Percentiles rank a stretch among this genome's conserved stretches.
phyloP scores from a whole-genome alignment of 2,888 invertebrate genomes.

The Cosmorhoe ocellata region DNA sequence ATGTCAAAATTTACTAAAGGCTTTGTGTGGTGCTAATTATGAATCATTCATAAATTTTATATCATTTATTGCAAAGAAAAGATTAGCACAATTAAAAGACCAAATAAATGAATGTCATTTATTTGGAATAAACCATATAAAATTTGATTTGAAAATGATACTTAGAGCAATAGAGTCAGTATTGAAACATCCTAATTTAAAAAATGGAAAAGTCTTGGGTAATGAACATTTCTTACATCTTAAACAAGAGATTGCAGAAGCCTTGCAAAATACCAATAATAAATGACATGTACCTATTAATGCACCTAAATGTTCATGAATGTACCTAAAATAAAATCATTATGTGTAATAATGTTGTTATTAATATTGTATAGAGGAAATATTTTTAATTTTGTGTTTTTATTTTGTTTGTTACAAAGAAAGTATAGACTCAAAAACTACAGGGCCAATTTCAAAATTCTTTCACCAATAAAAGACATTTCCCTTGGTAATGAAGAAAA shows the following conservation, averaged over 20 bases:
- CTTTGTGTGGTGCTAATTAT: constrained; percentile 90
- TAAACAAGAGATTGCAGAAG: constrained; percentile 8
- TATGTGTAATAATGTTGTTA: too few relatives aligned
- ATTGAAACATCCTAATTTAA: constrained; percentile 14
- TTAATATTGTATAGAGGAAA: too few relatives aligned
- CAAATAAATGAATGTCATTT: constrained; percentile 61
- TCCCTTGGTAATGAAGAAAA: too few relatives aligned
- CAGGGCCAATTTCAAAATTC: too few relatives aligned
- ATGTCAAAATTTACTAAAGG: constrained; percentile 91
- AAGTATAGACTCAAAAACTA: too few relatives aligned
- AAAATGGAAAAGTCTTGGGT: constrained; percentile 6
- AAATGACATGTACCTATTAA: neutral
- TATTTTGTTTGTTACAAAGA: too few relatives aligned
- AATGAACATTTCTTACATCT: constrained; percentile 3
- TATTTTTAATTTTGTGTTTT: too few relatives aligned
- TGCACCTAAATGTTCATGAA: too few relatives aligned
- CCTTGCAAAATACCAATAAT: neutral
- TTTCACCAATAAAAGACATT: too few relatives aligned
- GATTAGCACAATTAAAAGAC: constrained; percentile 73
- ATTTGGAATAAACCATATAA: constrained; percentile 63
- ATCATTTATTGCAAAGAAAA: constrained; percentile 83
- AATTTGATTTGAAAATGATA: constrained; percentile 59
- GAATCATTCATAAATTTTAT: constrained; percentile 86
- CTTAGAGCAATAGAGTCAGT: constrained; percentile 20
- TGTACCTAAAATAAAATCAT: too few relatives aligned